Percentiles rank a stretch among this genome's conserved stretches.
Conservation (phyloP, 2,113 vertebrate genomes). For the Pitta sordida region DNA sequence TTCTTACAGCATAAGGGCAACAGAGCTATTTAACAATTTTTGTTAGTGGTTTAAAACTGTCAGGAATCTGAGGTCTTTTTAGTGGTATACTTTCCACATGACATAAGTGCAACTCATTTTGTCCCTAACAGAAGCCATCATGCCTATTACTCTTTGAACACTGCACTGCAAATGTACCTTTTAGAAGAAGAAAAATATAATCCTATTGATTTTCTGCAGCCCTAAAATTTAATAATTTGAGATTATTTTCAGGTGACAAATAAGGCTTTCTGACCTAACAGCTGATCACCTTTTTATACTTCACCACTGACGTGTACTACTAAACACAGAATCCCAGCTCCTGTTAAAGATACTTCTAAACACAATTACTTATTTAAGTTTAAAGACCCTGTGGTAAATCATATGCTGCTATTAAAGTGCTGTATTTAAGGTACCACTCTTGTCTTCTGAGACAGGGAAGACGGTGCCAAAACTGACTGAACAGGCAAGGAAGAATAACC, state of each 20-base stretch:
- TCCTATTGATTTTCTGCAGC: slow-evolving; percentile 38
- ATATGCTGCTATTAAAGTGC: neutral
- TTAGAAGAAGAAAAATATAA: slow-evolving; percentile 10
- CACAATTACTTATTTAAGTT: slow-evolving; percentile 38
- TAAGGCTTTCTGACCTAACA: slow-evolving; percentile 27
- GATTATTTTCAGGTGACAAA: slow-evolving; percentile 22
- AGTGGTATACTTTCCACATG: neutral
- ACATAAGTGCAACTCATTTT: neutral
- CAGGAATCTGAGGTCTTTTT: slow-evolving; percentile 29
- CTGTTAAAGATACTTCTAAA: slow-evolving; percentile 26
- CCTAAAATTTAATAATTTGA: slow-evolving; percentile 45
- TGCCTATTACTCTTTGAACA: neutral
- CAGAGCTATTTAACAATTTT: slow-evolving; percentile 27
- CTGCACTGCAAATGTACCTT: slow-evolving; percentile 5
- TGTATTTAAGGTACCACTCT: slow-evolving; percentile 9
- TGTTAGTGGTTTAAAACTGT: slow-evolving; percentile 27
- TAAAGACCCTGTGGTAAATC: slow-evolving; percentile 26
- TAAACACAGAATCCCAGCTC: neutral
- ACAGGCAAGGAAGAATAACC: neutral
- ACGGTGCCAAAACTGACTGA: slow-evolving; percentile 34
- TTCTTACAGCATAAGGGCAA: slow-evolving; percentile 14
- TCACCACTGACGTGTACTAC: neutral
- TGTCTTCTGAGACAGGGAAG: neutral
- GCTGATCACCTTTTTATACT: neutral
- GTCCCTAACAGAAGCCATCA: neutral